Base-by-base conservation (phyloP, 2,888 invertebrate species). In the Lepas anatifera region DNA sequence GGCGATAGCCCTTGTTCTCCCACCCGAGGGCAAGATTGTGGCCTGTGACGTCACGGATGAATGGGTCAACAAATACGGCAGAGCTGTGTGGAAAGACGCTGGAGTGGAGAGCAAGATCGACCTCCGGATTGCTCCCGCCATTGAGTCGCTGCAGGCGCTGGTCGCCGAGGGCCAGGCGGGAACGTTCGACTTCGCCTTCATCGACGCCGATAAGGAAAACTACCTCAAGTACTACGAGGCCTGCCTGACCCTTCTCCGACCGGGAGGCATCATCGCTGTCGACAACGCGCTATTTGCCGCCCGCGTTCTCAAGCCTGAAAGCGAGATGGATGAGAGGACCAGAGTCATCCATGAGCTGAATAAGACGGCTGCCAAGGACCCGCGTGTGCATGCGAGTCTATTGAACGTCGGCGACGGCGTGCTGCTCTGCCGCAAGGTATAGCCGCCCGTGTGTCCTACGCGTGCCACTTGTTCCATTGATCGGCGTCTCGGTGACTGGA, bases 191-290 rank as follows among this genome's bases (percentile, higher is more conserved):
- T 77, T 79, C 71, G 77, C 77, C 32, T 80, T 80, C 74, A 78
- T 80, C 63, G 73, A 75, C 70, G 72, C 81, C 70, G 80, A 81
- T 73, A 79, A 82, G 73, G 66, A 25, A 8, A 77, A 76, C 71
- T 80, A 81, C 74, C 71, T 74, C 43, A 75, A 75, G 25, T 82
- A 82, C 73, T 82, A 80, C 74, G 79, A 81, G 68, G 71, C 74
- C 48, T 76, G 76, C 68, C 74, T 81, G 67, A 72, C 75, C 58
- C 75, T 82, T 66, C 66, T 82, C 32, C 73, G 78, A 18, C 72
- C 75, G 29, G 80, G 27, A n/a, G 81, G 81, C 63, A 76, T 82
- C 68, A 78, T 81, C 64, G 76, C 80, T 6, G 74, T 81, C 39
- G 81, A 81, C 73, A 82, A 81, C 70, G 73, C 74, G 8, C 70